A percentile compares a stretch with the other conserved stretches of the same genome.
Conservation (phyloP, 2,113 vertebrate genomes). For the Euleptes europaea region DNA sequence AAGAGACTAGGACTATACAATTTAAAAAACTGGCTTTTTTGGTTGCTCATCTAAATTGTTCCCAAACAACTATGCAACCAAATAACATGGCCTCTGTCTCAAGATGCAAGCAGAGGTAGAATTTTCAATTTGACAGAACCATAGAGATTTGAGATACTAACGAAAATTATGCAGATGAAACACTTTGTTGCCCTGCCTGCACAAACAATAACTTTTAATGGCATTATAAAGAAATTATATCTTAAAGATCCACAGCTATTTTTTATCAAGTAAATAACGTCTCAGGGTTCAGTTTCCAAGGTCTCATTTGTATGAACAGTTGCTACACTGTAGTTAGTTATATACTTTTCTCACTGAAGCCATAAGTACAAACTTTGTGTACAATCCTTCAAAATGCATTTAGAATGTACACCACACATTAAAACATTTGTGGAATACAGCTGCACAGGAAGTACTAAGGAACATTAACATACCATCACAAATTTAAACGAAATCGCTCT, state of each 20-base stretch:
- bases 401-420: no score
- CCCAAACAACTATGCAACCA: neutral
- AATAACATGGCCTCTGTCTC: neutral
- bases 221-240: neutral
- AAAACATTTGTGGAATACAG: no score
- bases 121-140: neutral
- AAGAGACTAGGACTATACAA: no score
- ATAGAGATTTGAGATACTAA: neutral
- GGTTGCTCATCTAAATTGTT: no score
- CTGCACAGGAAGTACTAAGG: no score
- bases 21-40: no score
- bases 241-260: neutral
- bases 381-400: no score
- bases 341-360: neutral
- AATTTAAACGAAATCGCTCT: no score
- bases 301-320: no score
- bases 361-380: neutral
- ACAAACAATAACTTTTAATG: neutral
- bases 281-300: no score
- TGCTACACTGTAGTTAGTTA: no score
- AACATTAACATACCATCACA: no score
- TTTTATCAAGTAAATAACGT: neutral
- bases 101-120: neutral
- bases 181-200: neutral
- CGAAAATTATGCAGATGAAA: neutral